These are phyloP conservation scores for Aporophyla nigra DNA, from an alignment of 2,888 invertebrate genomes.

Conservation along the genomic window DNA sequence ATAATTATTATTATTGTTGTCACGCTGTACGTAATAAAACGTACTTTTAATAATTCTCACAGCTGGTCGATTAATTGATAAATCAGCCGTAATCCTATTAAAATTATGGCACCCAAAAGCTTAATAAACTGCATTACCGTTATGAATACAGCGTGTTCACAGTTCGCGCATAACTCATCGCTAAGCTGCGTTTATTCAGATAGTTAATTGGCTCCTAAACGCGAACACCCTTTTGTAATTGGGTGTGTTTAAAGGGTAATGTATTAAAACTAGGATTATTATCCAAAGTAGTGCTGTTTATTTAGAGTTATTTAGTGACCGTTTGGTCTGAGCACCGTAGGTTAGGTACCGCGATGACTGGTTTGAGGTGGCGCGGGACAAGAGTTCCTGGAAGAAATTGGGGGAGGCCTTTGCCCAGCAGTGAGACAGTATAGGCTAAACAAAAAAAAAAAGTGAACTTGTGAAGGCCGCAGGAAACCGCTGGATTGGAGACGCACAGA, in stretches of 20 bases:
- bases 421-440: no score
- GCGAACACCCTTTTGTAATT: constrained; percentile 37
- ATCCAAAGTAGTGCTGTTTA: background rate
- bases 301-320: no score
- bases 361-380: no score
- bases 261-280: constrained; percentile 26
- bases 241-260: constrained; percentile 19
- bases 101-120: constrained; percentile 49
- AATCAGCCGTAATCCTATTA: constrained; percentile 39
- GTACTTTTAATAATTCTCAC: background rate
- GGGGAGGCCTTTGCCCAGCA: no score
- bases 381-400: no score
- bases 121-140: constrained; percentile 52
- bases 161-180: constrained; percentile 42
- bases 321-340: no score
- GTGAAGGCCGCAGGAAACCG: no score
- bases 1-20: background rate
- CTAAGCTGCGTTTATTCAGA: constrained; percentile 49
- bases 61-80: constrained; percentile 35
- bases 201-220: constrained; percentile 49
- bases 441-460: no score
- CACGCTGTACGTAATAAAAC: background rate
- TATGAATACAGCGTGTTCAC: constrained; percentile 46
- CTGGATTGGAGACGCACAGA: no score
- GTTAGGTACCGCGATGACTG: no score